Percentiles rank a stretch among this genome's conserved stretches.
Conservation (phyloP, 2,888 invertebrate genomes). For the Oscheius sp. region DNA sequence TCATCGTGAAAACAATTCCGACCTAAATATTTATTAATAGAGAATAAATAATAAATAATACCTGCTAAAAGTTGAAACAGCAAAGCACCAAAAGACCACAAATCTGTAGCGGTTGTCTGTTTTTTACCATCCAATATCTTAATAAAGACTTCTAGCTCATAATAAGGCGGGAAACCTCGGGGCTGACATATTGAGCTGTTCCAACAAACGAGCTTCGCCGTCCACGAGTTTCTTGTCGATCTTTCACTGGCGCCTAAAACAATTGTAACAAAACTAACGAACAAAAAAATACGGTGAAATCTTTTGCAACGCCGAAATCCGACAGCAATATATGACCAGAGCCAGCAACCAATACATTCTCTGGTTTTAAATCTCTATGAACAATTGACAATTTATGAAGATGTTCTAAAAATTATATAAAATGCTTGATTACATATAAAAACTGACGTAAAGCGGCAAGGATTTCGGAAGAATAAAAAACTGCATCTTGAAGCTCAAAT, state of each 20-base stretch:
- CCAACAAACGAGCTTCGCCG: constrained; percentile 84
- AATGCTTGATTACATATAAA: not conserved
- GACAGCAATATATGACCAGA: constrained; percentile 96
- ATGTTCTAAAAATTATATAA: constrained; percentile 54
- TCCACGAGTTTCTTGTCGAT: not conserved
- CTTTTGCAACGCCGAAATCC: constrained; percentile 85
- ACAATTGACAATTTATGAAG: constrained; percentile 62
- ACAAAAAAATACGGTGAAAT: constrained; percentile 20
- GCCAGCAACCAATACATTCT: constrained; percentile 94
- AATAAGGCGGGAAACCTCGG: constrained; percentile 83
- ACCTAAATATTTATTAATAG: too few species aligned
- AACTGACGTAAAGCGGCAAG: constrained; percentile 83
- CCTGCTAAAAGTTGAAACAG: constrained; percentile 54
- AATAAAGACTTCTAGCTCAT: constrained; percentile 18
- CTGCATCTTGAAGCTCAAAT: constrained; percentile 81
- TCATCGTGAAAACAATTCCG: constrained; percentile 62
- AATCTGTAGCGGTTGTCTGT: constrained; percentile 50
- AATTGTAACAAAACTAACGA: too few species aligned
- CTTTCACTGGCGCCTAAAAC: not conserved
- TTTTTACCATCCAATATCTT: constrained; percentile 51
- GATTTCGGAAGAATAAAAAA: constrained; percentile 91
- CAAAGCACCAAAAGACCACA: constrained; percentile 59
- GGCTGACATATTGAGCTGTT: constrained; percentile 97
- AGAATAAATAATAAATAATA: not conserved
- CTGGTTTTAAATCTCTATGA: constrained; percentile 75